phyloP scores from a whole-genome alignment of 2,797 vertebrate genomes.

The Oryzias dopingdopingensis region DNA sequence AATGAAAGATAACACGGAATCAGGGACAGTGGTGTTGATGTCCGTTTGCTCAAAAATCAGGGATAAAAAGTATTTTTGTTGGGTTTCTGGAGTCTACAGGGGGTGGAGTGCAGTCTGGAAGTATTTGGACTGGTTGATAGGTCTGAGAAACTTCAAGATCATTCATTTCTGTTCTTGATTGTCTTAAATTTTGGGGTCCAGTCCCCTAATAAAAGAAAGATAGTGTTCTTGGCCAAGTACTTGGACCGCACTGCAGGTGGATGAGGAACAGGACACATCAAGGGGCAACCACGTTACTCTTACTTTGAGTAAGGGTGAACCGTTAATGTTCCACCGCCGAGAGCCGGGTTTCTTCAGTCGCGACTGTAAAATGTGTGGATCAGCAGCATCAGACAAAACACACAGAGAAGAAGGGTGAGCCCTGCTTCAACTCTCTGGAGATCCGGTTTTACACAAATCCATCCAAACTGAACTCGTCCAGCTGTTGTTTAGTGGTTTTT shows the following conservation, averaged over 20 bases:
- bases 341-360: constrained; percentile 75
- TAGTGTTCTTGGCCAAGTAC: constrained; percentile 21
- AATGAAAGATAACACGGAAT: background rate
- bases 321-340: constrained; percentile 72
- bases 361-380: constrained; percentile 72
- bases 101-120: constrained; percentile 34
- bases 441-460: constrained; percentile 5
- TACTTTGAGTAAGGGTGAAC: constrained; percentile 78
- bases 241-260: constrained; percentile 37
- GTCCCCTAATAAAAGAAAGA: constrained; percentile 10
- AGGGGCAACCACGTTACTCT: constrained; percentile 46
- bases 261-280: constrained; percentile 12
- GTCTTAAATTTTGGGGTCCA: background rate
- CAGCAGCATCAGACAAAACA: constrained; percentile 55
- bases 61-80: background rate
- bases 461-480: constrained; percentile 6
- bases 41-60: background rate
- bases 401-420: constrained; percentile 9
- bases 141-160: background rate
- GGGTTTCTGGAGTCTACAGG: constrained; percentile 26
- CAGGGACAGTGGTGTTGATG: constrained; percentile 4
- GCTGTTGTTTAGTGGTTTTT: constrained; percentile 43
- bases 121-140: constrained; percentile 17
- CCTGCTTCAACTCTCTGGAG: background rate
- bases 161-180: too few species aligned